Conservation (phyloP, 2,113 vertebrate species). For the Nematolebias whitei region DNA sequence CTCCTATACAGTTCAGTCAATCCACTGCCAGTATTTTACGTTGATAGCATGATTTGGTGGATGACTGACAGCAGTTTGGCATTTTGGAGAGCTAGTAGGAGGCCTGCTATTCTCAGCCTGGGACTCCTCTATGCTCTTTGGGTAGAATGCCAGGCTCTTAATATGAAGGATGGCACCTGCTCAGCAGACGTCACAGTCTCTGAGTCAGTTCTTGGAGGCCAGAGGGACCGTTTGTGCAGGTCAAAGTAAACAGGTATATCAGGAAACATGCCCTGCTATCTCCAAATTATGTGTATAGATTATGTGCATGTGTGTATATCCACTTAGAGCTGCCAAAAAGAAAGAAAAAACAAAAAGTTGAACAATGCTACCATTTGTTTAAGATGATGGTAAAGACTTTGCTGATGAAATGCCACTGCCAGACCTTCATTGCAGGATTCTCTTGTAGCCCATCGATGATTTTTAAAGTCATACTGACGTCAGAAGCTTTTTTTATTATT, state of each 20-base stretch:
- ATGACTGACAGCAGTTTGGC: conserved; percentile 44
- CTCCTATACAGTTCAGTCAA: too few relatives aligned
- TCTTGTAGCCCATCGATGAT: conserved; percentile 39
- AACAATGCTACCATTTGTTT: conserved; percentile 13
- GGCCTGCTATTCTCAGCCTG: conserved; percentile 8
- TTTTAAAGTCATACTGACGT: conserved; percentile 65
- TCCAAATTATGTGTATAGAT: conserved; percentile 16
- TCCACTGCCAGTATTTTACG: conserved; percentile 2
- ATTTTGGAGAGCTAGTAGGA: conserved; percentile 38
- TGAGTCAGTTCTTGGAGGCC: conserved; percentile 19
- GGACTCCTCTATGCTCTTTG: conserved; percentile 20
- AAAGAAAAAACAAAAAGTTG: conserved; percentile 8
- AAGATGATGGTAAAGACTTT: conserved; percentile 20
- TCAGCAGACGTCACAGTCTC: conserved; percentile 14
- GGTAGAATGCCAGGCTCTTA: conserved; percentile 39
- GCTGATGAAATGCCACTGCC: conserved; percentile 27
- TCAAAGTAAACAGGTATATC: conserved; percentile 13
- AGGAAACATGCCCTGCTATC: neutral
- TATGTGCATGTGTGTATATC: conserved; percentile 26
- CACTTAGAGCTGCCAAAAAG: conserved; percentile 1
- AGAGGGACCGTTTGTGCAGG: conserved; percentile 28
- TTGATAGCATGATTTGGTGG: conserved; percentile 1
- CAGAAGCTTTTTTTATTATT: conserved; percentile 75
- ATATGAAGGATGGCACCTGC: conserved; percentile 33
- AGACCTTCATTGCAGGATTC: conserved; percentile 13